Evolutionary conservation across 1,140 invertebrate species (phyloP).

Genomic region (Drosophila nikananu): DNA sequence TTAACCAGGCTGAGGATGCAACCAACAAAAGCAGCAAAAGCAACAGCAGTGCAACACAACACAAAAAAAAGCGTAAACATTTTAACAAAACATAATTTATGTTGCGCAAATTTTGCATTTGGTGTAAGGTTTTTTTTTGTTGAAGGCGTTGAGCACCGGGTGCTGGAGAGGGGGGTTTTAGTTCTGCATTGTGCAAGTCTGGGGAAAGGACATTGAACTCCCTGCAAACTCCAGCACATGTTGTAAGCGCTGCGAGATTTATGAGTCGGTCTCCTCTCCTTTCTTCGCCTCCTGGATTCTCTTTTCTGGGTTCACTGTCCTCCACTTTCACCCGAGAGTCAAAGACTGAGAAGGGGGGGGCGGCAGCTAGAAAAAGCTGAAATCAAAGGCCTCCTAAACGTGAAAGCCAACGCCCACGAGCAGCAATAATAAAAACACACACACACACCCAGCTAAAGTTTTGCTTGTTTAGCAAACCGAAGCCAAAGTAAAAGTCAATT

Average conservation of each 20-base stretch:
- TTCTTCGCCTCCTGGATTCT: constrained; percentile 42
- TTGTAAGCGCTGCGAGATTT: constrained; percentile 58
- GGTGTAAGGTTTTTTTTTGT: constrained; percentile 17
- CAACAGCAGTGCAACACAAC: background rate
- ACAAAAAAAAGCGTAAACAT: constrained; percentile 56
- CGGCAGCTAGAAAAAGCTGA: constrained; percentile 48
- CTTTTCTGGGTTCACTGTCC: constrained; percentile 53
- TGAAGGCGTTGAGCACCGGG: background rate
- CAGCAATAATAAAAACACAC: constrained; percentile 37
- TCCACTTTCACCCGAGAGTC: constrained; percentile 65
- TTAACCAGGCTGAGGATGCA: constrained; percentile 42
- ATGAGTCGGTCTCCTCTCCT: constrained; percentile 51
- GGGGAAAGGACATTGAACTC: constrained; percentile 44
- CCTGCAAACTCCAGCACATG: constrained; percentile 35
- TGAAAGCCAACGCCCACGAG: constrained; percentile 76
- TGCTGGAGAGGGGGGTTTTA: background rate
- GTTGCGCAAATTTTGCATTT: constrained; percentile 74
- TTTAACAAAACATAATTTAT: constrained; percentile 83
- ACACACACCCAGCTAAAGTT: constrained; percentile 47
- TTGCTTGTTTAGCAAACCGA: constrained; percentile 55
- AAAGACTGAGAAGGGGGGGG: constrained; percentile 3
- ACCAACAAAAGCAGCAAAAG: constrained; percentile 24
- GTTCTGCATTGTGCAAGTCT: constrained; percentile 42
- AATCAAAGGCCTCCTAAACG: constrained; percentile 61
- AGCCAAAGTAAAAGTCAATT: constrained; percentile 77